These are phyloP conservation scores for Nemotelus pantherinus DNA, from an alignment of 2,888 invertebrate genomes.

Conservation along the genomic window DNA sequence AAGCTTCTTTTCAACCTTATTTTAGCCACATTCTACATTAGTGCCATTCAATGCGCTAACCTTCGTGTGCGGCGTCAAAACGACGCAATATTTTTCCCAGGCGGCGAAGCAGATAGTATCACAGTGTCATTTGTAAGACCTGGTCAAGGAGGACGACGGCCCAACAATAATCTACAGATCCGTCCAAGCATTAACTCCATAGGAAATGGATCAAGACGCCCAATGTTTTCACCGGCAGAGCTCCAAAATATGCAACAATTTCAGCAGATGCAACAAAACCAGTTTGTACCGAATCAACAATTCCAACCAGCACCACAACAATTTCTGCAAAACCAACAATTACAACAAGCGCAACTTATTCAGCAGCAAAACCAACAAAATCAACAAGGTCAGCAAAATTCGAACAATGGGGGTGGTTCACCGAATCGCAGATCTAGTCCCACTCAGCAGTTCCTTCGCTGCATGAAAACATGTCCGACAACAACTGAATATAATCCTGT, in stretches of 20 bases:
- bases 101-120: neutral
- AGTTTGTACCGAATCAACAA: no score
- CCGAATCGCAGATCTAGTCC: neutral
- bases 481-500: slow-evolving; percentile 63
- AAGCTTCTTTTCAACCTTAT: neutral
- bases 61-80: slow-evolving; percentile 5
- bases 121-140: neutral
- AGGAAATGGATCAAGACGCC: neutral
- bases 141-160: no score
- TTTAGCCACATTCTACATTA: slow-evolving; percentile 1
- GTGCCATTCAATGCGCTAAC: neutral
- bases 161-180: neutral
- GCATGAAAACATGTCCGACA: slow-evolving; percentile 59
- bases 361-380: no score
- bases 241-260: no score
- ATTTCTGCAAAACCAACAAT: no score
- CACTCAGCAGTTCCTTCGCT: slow-evolving; percentile 53
- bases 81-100: slow-evolving; percentile 32
- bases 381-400: neutral
- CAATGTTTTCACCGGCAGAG: no score
- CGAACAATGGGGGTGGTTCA: slow-evolving; percentile 40
- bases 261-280: no score
- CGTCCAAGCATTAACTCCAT: neutral
- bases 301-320: no score
- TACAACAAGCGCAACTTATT: no score